Conservation (phyloP, 2,113 vertebrate species). For the Phaethon lepturus region DNA sequence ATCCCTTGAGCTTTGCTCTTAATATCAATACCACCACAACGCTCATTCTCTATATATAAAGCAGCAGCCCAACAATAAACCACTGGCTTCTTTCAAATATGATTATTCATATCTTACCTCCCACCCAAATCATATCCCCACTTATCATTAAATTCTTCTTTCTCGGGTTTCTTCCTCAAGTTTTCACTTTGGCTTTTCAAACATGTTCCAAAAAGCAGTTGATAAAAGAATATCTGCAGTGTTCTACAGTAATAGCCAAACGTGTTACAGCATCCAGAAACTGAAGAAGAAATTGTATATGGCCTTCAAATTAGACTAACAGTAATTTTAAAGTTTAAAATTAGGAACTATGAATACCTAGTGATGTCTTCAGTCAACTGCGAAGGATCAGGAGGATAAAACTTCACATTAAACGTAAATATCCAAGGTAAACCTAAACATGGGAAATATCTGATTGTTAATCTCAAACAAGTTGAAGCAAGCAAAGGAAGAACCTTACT, state of each 20-base stretch:
- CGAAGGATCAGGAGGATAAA: slow-evolving; percentile 97
- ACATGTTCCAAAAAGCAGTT: background rate
- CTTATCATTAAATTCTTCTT: background rate
- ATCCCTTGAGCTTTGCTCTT: background rate
- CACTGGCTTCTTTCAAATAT: background rate
- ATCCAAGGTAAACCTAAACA: slow-evolving; percentile 91
- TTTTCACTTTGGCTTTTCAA: background rate
- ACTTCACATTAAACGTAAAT: slow-evolving; percentile 97
- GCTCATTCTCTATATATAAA: background rate
- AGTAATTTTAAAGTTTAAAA: background rate
- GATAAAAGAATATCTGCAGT: background rate
- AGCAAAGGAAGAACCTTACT: background rate
- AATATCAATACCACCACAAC: background rate
- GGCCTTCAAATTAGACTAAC: background rate
- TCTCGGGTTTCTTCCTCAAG: background rate
- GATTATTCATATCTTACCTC: background rate
- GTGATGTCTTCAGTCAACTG: slow-evolving; percentile 95
- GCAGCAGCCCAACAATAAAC: background rate
- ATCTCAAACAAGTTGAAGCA: background rate
- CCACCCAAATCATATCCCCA: background rate
- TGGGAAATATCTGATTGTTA: background rate
- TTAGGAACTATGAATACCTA: slow-evolving; percentile 79
- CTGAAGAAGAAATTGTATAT: background rate
- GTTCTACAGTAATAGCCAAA: background rate
- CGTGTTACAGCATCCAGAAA: background rate